These are phyloP conservation scores for Kradibia gibbosae DNA, from an alignment of 1,140 invertebrate species.

Conservation along the genomic window DNA sequence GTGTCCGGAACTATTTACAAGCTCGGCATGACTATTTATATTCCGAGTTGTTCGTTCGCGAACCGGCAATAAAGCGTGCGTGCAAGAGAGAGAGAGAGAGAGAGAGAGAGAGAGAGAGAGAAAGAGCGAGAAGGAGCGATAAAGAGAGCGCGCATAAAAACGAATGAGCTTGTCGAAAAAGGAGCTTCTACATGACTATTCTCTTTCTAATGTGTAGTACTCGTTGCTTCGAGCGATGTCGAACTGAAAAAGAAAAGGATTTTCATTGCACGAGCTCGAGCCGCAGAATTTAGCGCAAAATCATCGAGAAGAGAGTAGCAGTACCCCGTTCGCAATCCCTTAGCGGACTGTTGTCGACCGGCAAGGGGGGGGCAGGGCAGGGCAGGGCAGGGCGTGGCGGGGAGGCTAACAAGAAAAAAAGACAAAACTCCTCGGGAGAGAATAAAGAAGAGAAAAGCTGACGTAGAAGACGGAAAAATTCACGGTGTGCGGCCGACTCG, in stretches of 20 bases:
- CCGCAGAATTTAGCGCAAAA: slow-evolving; percentile 32
- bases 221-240: neutral
- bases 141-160: neutral
- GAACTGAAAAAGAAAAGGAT: neutral
- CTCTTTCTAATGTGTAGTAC: neutral
- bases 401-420: slow-evolving; percentile 11
- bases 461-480: slow-evolving; percentile 16
- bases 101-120: neutral
- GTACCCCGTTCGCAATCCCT: too few relatives aligned
- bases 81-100: neutral
- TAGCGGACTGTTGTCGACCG: too few relatives aligned
- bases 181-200: neutral
- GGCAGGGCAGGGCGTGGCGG: too few relatives aligned
- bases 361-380: too few relatives aligned
- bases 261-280: neutral
- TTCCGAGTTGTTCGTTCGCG: neutral
- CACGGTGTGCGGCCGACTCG: neutral
- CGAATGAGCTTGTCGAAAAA: neutral
- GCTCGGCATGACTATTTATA: neutral
- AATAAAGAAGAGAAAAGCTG: slow-evolving; percentile 17
- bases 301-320: neutral
- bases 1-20: neutral
- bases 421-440: neutral
- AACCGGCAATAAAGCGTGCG: neutral
- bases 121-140: neutral